Evolutionary conservation across 2,888 invertebrate genomes (phyloP), one percentile per base, ranked within the genome.

Genomic region (Agonopterix alstromeriana): DNA sequence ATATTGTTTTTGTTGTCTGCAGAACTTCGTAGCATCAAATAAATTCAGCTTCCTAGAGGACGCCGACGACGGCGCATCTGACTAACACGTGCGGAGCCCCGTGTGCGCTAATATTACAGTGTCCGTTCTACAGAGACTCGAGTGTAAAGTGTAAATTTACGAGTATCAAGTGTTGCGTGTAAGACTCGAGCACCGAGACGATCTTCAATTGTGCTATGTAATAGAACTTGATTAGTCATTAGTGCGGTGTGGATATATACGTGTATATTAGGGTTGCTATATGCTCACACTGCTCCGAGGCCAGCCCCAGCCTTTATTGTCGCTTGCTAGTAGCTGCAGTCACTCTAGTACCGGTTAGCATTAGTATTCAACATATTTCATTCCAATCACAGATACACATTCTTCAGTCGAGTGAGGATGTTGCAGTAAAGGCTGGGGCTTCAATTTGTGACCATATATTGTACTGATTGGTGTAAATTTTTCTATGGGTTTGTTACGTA

Each of bases 21-120:
- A 94, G 92, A 93, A 93, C 84, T 93, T 94, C 70, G 92, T 92
- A 75, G 93, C 92, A 70, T 92, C 93, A 70, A 95, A 95, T 78
- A 94, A 94, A 90, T 95, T 93, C 90, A 92, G 92, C 79, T 92
- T 92, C 84, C 85, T 93, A 70, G 92, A 93, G 70, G 92, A 92
- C 73, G 93, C 92, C 63, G 93, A 90, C 70, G 89, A 90, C 64
- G 90, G 78, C 65, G 85, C 66, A 36, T 86, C 83, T 50, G 87
- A 88, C 52, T 88, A 87, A 71, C 72, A 62, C 65, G 52, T 52
- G 54, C 59, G 55, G 51, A 51, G 51, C 54, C 53, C 58, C 54
- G 55, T 62, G 67, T 60, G 67, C 64, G 70, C 70, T 70, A 63
- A 48, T 51, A 68, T 65, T 67, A 65, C 68, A 73, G 77, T 74